A percentile compares a stretch with the other conserved stretches of the same genome.
These are phyloP conservation scores for Carlito syrichta DNA, from an alignment of 2,113 vertebrate species.

Conservation along the genomic window DNA sequence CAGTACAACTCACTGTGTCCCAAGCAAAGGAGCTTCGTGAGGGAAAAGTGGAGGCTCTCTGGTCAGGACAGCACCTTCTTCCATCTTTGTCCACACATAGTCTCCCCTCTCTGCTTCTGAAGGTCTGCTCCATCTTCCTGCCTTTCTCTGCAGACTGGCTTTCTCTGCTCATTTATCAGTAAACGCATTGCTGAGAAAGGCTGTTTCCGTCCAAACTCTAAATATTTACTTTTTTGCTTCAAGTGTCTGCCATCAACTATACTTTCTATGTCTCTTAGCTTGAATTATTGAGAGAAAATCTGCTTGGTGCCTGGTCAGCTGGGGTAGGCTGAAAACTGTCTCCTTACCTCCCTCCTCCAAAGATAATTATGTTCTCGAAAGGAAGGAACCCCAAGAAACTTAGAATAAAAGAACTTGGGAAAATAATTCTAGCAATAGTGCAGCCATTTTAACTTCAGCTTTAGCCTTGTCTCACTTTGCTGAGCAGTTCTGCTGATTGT, in stretches of 20 bases:
- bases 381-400: no score
- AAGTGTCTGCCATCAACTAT: not conserved
- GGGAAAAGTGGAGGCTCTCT: not conserved
- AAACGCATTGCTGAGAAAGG: not conserved
- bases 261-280: not conserved
- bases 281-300: slow-evolving; percentile 31
- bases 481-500: no score
- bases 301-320: not conserved
- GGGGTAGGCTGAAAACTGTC: not conserved
- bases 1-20: not conserved
- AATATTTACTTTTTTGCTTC: not conserved
- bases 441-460: no score
- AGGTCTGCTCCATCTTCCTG: not conserved
- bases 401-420: no score
- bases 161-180: not conserved
- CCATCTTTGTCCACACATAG: not conserved
- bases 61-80: not conserved
- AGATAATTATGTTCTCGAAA: not conserved
- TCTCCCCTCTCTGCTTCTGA: not conserved
- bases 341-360: not conserved
- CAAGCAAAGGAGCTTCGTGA: not conserved
- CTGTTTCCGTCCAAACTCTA: not conserved
- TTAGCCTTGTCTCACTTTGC: no score
- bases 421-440: no score
- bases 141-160: not conserved